Evolutionary conservation across 2,888 invertebrate genomes (phyloP).

Genomic region (Drosophila recens): DNA sequence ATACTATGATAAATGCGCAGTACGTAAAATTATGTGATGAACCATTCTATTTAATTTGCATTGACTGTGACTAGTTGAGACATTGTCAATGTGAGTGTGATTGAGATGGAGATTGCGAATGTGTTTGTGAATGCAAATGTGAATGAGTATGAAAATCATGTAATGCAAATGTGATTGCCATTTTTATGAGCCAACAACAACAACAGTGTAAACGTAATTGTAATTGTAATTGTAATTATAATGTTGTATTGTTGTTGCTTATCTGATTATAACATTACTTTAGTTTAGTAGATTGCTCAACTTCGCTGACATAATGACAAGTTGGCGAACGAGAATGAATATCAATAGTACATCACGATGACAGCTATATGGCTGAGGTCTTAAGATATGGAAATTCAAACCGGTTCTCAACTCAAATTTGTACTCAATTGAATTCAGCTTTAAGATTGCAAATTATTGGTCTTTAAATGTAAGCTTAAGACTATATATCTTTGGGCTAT

Average conservation of each 20-base stretch:
- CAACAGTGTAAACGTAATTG: slow-evolving; percentile 20
- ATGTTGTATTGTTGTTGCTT: slow-evolving; percentile 34
- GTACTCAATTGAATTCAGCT: slow-evolving; percentile 11
- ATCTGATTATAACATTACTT: slow-evolving; percentile 60
- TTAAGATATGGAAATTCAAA: slow-evolving; percentile 32
- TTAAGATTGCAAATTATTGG: slow-evolving; percentile 22
- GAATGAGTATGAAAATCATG: slow-evolving; percentile 54
- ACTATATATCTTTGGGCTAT: slow-evolving; percentile 16
- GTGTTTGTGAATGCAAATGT: slow-evolving; percentile 13
- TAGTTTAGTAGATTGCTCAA: slow-evolving; percentile 65
- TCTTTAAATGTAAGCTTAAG: slow-evolving; percentile 25
- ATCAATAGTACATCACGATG: slow-evolving; percentile 37
- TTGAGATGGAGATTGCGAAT: slow-evolving; percentile 1
- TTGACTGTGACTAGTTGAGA: slow-evolving; percentile 36
- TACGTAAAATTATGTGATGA: slow-evolving; percentile 36
- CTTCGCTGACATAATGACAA: slow-evolving; percentile 64
- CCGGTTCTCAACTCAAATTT: slow-evolving; percentile 32
- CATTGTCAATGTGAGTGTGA: slow-evolving; percentile 36
- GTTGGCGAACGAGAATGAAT: slow-evolving; percentile 37
- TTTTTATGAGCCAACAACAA: slow-evolving; percentile 59
- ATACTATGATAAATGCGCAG: slow-evolving; percentile 65
- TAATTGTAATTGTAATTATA: slow-evolving; percentile 41
- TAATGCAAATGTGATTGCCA: slow-evolving; percentile 73
- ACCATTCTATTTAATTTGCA: slow-evolving; percentile 47
- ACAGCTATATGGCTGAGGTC: slow-evolving; percentile 9